Base-by-base conservation (phyloP, 2,888 invertebrate species). In the Tipula helvola region DNA sequence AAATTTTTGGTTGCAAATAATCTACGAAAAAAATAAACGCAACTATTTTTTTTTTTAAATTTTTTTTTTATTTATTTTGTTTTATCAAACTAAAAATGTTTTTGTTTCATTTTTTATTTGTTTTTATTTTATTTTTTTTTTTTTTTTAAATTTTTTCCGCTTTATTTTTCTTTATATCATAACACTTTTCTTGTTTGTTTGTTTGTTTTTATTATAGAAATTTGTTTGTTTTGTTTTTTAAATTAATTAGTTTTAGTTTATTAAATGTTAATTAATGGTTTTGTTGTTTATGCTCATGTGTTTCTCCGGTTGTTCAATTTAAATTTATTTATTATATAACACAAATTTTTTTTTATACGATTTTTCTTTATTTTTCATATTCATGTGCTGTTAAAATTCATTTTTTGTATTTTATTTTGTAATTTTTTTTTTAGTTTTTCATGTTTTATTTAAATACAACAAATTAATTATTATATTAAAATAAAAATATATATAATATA, bases 391-490 rank as follows among this genome's bases (percentile, higher is more conserved):
- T 84, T 84, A 39, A 39, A 84, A 28, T 28, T 41, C 84, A 39
- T 84, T 36, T 84, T 84, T 84, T 39, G 39, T 41, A 84, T 84
- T 84, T 84, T 84, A 39, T 41, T 39, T 83, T 83, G 5, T 71
- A 5, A 1, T 36, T 83, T 83, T 83, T 83, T 83, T 83, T 83
- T 13, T 13, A 36, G 12, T 83, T 83, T 83, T 83, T 83, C 36
- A 36, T 83, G n/a, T 84, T 84, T 84, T 84, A 39, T 84, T 84
- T 39, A 41, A 84, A 84, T 84, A 84, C 84, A 84, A 84, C 84
- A 84, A 84, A 84, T 84, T 84, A 84, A 84, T 84, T 84, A 84
- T 84, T 84, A 84, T 84, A 84, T 84, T 84, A 84, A 84, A 84
- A 84, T 84, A 84, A 84, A 84, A 84, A 84, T 84, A 84, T 84